Percentiles rank a stretch among this genome's conserved stretches.
Evolutionary conservation across 2,113 vertebrate species (phyloP).

Genomic region (Lepus timidus): DNA sequence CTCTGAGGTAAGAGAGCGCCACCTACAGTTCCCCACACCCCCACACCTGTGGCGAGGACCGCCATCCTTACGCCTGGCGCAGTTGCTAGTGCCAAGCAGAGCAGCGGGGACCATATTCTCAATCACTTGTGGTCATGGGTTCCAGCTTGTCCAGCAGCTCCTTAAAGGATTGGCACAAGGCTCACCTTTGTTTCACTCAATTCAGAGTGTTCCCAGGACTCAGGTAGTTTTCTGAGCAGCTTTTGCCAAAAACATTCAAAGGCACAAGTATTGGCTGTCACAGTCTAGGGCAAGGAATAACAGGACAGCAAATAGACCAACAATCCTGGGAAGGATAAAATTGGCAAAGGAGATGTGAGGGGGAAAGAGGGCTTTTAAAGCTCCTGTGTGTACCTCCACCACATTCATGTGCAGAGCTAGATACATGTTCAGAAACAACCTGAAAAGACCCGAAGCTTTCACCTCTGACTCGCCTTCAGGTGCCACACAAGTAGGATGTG

Average conservation of each 20-base stretch:
- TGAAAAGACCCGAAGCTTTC: neutral
- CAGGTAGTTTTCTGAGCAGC: neutral
- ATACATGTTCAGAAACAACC: neutral
- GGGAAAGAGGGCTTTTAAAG: neutral
- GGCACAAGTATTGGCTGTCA: neutral
- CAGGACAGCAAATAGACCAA: neutral
- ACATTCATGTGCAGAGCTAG: neutral
- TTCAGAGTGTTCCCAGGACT: neutral
- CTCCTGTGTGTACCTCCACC: neutral
- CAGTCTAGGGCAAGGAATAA: neutral
- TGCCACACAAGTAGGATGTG: neutral
- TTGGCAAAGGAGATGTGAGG: neutral
- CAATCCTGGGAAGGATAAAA: neutral
- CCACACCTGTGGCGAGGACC: neutral
- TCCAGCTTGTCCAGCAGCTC: neutral
- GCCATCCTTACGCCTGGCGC: neutral
- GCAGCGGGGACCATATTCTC: neutral
- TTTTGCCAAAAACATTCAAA: constrained; percentile 2
- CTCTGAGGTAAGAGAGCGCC: neutral
- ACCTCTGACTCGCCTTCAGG: neutral
- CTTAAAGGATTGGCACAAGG: neutral
- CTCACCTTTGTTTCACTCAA: neutral
- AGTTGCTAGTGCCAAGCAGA: neutral
- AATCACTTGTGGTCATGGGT: neutral
- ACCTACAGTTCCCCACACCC: neutral